phyloP scores from a whole-genome alignment of 2,888 invertebrate genomes.

The Punctoribates punctum region DNA sequence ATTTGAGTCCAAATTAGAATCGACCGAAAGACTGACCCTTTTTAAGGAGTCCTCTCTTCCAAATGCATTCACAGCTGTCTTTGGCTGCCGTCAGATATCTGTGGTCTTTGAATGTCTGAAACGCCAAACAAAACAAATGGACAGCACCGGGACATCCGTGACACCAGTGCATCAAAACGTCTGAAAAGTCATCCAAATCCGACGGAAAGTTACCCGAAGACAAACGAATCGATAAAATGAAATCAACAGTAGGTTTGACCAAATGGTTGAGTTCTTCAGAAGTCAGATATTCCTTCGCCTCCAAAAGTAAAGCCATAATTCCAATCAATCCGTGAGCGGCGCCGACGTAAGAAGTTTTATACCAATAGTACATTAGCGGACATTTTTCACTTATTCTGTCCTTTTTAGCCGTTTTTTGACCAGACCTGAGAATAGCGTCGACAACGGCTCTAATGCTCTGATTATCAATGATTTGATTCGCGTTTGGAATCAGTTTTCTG shows the following conservation, averaged over 20 bases:
- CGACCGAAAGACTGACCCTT: conserved; percentile 17
- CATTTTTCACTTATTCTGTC: conserved; percentile 51
- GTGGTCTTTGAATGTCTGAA: conserved; percentile 59
- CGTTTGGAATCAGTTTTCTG: conserved; percentile 50
- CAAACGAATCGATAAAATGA: conserved; percentile 53
- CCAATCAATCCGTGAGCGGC: conserved; percentile 86
- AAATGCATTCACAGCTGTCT: conserved; percentile 70
- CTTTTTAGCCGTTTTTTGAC: conserved; percentile 61
- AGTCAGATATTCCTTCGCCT: conserved; percentile 61
- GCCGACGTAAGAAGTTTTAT: conserved; percentile 60
- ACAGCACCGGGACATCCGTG: conserved; percentile 88
- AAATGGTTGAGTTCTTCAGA: conserved; percentile 58
- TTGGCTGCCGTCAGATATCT: conserved; percentile 56
- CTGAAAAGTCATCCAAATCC: conserved; percentile 65
- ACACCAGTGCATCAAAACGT: conserved; percentile 85
- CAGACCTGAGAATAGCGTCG: conserved; percentile 59
- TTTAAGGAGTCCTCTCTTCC: conserved; percentile 64
- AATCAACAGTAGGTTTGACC: conserved; percentile 55
- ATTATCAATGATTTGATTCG: conserved; percentile 11
- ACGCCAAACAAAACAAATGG: conserved; percentile 62
- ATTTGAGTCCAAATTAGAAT: neutral
- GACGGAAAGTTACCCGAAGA: conserved; percentile 70
- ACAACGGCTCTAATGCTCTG: conserved; percentile 60
- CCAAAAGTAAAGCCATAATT: conserved; percentile 74
- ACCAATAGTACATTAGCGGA: conserved; percentile 47